Base-by-base conservation (phyloP, 2,888 invertebrate genomes). In the Entomobrya multifasciata region DNA sequence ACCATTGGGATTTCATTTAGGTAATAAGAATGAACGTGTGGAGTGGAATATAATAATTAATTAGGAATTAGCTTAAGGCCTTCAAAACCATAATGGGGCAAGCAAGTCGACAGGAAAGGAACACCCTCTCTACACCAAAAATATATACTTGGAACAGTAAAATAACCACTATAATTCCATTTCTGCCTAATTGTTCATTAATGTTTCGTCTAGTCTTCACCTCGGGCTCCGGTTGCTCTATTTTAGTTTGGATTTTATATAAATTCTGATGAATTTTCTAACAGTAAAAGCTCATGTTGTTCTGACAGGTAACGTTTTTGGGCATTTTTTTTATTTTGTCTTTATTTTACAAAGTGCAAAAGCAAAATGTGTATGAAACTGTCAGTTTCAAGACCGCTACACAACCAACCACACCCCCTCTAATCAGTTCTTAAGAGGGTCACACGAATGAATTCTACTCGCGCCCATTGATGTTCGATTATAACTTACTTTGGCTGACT, bases 1-100 rank as follows among this genome's bases (percentile, higher is more conserved):
- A 47, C 80, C 67, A 55, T 67, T 41, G 65, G 80, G 80, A 62
- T 41, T 80, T 67, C 30, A 36, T 47, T 20, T 44, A 22, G 5
- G 55, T 30, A 62, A 67, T 65, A 52, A 22, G 44, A 30, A 36
- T 30, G 57, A 27, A 67, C 49, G 67, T 67, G 52, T 67, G 67
- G 78, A 60, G 52, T 78, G 62, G 78, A 78, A 62, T 60, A 81
- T 17, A 47, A 83, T 83, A 83, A 83, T 83, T 83, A 83, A 83
- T 83, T 84, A 70, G 84, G 70, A 77, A 84, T 84, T 77, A 76
- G 76, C 83, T 83, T 76, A 52, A 52, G 77, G 76, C 76, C 30
- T 36, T 74, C 41, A 25, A 60, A 60, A 76, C 76, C 76, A 62
- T 76, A 44, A 67, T 44, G 44, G 44, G 22, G 22, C 20, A 17